phyloP scores from a whole-genome alignment of 2,888 invertebrate genomes.

The Eristalinus sepulchralis region DNA sequence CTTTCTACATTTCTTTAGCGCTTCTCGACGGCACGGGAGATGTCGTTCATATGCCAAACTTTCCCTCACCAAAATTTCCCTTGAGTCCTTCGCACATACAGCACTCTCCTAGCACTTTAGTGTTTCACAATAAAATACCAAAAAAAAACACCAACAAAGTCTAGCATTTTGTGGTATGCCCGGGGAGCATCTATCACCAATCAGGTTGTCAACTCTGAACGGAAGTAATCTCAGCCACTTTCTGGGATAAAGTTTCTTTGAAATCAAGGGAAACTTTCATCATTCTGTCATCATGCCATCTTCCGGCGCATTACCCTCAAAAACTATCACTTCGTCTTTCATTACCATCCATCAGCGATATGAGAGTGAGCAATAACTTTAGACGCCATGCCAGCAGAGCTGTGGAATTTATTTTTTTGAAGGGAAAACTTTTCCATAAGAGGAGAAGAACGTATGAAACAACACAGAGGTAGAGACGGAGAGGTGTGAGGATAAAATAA shows the following conservation, averaged over 20 bases:
- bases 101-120: not conserved
- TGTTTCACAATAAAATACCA: not conserved
- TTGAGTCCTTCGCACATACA: not conserved
- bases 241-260: not conserved
- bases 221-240: not conserved
- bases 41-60: not conserved
- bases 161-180: not conserved
- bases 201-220: not conserved
- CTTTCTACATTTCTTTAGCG: no score
- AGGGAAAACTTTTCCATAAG: conserved; percentile 7
- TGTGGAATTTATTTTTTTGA: not conserved
- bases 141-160: no score
- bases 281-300: not conserved
- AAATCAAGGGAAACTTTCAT: not conserved
- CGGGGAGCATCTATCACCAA: not conserved
- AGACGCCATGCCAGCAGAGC: not conserved
- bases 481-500: not conserved
- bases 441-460: not conserved
- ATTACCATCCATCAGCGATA: conserved; percentile 9
- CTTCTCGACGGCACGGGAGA: no score
- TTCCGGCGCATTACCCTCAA: not conserved
- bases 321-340: not conserved
- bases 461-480: not conserved
- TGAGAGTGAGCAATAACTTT: conserved; percentile 7
- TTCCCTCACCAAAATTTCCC: not conserved